Percentiles rank a stretch among this genome's conserved stretches.
Evolutionary conservation across 2,797 vertebrate genomes (phyloP).

Genomic region (Aythya fuligula): DNA sequence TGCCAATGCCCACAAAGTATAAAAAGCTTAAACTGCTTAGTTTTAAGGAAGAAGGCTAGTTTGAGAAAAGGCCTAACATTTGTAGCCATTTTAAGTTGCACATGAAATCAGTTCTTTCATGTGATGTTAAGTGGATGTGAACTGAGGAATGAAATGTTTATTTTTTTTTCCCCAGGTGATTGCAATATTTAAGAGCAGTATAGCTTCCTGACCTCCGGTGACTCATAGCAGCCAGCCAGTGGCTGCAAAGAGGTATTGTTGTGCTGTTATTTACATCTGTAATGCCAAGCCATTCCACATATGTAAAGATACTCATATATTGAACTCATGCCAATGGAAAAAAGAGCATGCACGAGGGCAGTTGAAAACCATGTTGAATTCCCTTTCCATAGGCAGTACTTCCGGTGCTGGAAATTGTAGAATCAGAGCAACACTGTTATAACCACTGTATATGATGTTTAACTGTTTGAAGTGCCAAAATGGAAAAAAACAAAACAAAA

Average conservation of each 20-base stretch:
- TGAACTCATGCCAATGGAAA: neutral
- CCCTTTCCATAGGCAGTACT: neutral
- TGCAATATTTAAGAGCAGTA: neutral
- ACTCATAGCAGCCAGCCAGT: neutral
- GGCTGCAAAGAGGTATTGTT: neutral
- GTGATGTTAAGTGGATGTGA: neutral
- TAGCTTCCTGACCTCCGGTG: accelerated
- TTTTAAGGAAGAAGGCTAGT: neutral
- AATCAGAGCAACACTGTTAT: neutral
- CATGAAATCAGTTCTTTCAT: neutral
- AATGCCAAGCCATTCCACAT: neutral
- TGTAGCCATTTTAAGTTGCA: accelerated
- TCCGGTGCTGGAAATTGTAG: neutral
- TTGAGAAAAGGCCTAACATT: neutral
- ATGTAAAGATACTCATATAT: neutral
- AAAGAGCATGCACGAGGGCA: neutral
- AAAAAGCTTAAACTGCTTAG: neutral
- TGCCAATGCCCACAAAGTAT: neutral
- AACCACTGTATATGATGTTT: neutral
- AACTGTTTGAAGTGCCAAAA: neutral
- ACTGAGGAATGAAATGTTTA: neutral
- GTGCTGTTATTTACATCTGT: neutral
- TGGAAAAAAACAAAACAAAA: neutral
- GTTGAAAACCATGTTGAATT: neutral
- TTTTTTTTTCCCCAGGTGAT: neutral